These are phyloP conservation scores for Melanotaenia pygmaea DNA, from an alignment of 2,797 vertebrate genomes.

Conservation along the genomic window DNA sequence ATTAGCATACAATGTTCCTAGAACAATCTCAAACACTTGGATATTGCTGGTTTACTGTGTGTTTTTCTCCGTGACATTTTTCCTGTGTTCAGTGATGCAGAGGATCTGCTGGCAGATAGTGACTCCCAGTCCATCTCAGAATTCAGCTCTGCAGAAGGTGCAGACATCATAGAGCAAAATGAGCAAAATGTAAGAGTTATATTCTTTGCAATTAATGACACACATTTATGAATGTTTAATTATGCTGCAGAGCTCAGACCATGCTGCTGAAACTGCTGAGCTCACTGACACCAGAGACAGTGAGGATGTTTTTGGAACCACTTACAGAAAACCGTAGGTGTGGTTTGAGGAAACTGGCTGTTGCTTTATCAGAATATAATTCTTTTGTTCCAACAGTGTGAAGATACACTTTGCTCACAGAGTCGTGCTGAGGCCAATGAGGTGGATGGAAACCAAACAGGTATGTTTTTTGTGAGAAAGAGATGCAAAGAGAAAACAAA, in stretches of 20 bases:
- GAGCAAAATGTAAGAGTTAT: slow-evolving; percentile 71
- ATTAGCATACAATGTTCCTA: slow-evolving; percentile 1
- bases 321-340: not conserved
- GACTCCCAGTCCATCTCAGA: slow-evolving; percentile 66
- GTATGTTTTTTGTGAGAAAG: slow-evolving; percentile 59
- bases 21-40: not conserved
- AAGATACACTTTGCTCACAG: slow-evolving; percentile 54
- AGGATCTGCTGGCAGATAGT: slow-evolving; percentile 73
- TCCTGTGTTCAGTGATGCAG: slow-evolving; percentile 68
- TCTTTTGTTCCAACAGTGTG: slow-evolving; percentile 51
- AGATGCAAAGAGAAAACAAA: not conserved
- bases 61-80: slow-evolving; percentile 17
- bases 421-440: slow-evolving; percentile 61
- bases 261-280: not conserved
- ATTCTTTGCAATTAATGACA: not conserved
- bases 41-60: not conserved
- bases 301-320: not conserved
- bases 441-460: slow-evolving; percentile 66
- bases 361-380: not conserved
- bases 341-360: not conserved
- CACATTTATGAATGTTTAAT: not conserved
- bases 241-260: not conserved
- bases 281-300: not conserved
- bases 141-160: slow-evolving; percentile 46
- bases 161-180: slow-evolving; percentile 64